Base-by-base conservation (phyloP, 1,140 invertebrate genomes). In the Adoxophyes honmai region DNA sequence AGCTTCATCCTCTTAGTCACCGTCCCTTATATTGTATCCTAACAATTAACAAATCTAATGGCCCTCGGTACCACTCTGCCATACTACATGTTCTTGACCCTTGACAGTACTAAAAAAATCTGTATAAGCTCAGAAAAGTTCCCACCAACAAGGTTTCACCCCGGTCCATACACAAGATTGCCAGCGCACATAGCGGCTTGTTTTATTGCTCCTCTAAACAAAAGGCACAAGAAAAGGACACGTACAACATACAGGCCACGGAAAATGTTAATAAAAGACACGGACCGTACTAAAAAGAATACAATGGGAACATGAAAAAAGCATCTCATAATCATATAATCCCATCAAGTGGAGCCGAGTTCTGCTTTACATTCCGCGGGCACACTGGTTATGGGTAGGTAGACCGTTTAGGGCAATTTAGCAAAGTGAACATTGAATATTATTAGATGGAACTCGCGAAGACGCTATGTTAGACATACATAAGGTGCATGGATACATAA, bases 301-400 rank as follows among this genome's bases (percentile, higher is more conserved):
- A 65, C 66, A 72, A 70, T 65, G 64, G 63, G 57, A 63, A 69
- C 72, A 73, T 75, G 64, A 75, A 77, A 77, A 77, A 74, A 66
- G 62, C 71, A 70, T 64, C 69, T 66, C 69, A 75, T 75, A 72
- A 75, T 68, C 65, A 62, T 73, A 70, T 73, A 66, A 70, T 60
- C 66, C 72, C 68, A 75, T 75, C 66, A 72, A 51, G 64, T 64
- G 65, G 64, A 71, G 66, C 56, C 61, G 54, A 34, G 34, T 53
- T 28, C 57, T 70, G 59, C 51, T 66, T 64, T 65, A 65, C 66
- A 63, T 69, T 35, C 55, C 21, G 42, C 9, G 42, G 42, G 21
- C 10, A 18, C 42, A 11, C 42, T 16, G 42, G 42, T 48, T 48
- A 48, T 48, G 42, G 18, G 16, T 44, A 44, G 21, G 42, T 48